Conservation (phyloP, 2,113 vertebrate genomes). For the Protomyctophum bolini region DNA sequence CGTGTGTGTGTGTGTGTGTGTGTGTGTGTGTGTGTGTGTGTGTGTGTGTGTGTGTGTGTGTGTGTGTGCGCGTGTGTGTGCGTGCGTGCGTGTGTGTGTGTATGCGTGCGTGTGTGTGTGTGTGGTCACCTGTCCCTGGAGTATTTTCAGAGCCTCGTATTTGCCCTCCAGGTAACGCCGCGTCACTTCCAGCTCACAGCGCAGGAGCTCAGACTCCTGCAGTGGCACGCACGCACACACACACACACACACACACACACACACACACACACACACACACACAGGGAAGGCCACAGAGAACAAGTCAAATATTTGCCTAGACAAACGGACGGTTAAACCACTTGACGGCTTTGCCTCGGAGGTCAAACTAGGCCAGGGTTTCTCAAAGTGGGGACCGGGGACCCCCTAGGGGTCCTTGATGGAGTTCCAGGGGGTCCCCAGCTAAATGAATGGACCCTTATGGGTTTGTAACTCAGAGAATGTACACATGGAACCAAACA, state of each 20-base stretch:
- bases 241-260: no score
- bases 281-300: background rate
- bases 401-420: no score
- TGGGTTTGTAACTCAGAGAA: no score
- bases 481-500: no score
- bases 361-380: background rate
- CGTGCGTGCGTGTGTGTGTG: constrained; percentile 2
- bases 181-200: constrained; percentile 87
- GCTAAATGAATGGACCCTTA: no score
- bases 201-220: constrained; percentile 84
- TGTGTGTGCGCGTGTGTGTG: background rate
- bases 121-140: constrained; percentile 87
- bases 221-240: background rate
- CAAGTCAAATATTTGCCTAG: no score
- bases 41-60: background rate
- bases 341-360: background rate
- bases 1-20: background rate
- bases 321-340: background rate
- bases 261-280: background rate
- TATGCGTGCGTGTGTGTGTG: background rate
- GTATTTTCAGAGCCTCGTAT: constrained; percentile 91
- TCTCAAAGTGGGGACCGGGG: background rate
- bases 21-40: background rate
- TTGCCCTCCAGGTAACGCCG: constrained; percentile 91
- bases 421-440: no score